A percentile compares a stretch with the other conserved stretches of the same genome.
Conservation (phyloP, 2,797 vertebrate genomes). For the Jordanella pulchra region DNA sequence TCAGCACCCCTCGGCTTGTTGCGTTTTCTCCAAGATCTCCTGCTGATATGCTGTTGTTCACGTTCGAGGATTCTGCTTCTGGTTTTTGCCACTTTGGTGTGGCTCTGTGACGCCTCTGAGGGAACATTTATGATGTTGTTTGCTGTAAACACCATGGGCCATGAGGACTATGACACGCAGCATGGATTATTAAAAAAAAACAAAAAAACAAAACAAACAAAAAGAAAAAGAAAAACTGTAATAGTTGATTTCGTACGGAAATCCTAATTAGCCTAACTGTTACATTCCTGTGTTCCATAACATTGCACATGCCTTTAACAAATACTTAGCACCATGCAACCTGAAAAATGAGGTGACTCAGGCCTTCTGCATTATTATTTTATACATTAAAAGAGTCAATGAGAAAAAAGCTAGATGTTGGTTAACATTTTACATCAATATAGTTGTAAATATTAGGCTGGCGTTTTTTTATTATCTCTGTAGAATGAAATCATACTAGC, state of each 20-base stretch:
- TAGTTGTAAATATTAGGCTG: conserved; percentile 58
- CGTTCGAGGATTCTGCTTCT: conserved; percentile 30
- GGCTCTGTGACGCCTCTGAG: conserved; percentile 62
- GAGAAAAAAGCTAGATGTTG: conserved; percentile 39
- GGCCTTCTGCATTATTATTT: conserved; percentile 49
- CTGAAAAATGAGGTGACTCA: conserved; percentile 75
- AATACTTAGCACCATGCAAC: conserved; percentile 82
- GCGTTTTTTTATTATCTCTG: conserved; percentile 52
- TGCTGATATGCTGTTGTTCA: background rate
- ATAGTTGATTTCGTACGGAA: conserved; percentile 67
- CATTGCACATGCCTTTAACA: conserved; percentile 80
- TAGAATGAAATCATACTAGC: conserved; percentile 55
- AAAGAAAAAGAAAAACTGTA: conserved; percentile 25
- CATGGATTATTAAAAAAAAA: conserved; percentile 42
- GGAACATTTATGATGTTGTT: conserved; percentile 55
- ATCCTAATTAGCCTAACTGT: conserved; percentile 68
- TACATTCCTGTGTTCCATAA: conserved; percentile 79
- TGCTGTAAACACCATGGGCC: conserved; percentile 66
- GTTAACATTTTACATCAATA: conserved; percentile 37
- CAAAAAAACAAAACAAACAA: conserved; percentile 24
- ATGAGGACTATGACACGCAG: conserved; percentile 68
- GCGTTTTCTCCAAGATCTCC: conserved; percentile 7
- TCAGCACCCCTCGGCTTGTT: conserved; percentile 1
- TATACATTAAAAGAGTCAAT: conserved; percentile 53
- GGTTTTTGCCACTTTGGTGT: conserved; percentile 33